A percentile compares a stretch with the other conserved stretches of the same genome.
Conservation (phyloP, 1,140 invertebrate species). For the Drosophila leontia region DNA sequence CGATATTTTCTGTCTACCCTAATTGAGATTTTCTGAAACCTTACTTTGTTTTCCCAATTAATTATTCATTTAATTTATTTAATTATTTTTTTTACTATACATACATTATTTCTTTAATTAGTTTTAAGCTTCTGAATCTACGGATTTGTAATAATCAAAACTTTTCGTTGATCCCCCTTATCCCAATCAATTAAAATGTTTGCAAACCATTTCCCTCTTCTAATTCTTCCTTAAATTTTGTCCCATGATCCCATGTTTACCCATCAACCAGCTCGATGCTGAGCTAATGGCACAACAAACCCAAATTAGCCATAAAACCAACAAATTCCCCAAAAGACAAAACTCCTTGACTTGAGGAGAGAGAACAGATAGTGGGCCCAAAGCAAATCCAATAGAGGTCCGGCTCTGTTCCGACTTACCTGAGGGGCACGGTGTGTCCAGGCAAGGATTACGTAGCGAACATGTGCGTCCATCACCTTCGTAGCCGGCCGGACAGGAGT, state of each 20-base stretch:
- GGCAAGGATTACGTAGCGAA: conserved; percentile 89
- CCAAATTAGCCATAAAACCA: conserved; percentile 72
- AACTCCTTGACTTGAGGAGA: conserved; percentile 53
- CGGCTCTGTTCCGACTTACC: conserved; percentile 83
- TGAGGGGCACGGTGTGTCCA: conserved; percentile 90
- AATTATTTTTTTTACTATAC: not conserved
- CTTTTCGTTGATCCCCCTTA: not conserved
- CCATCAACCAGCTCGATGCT: conserved; percentile 28
- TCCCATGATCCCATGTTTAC: conserved; percentile 5
- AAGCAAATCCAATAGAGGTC: conserved; percentile 45
- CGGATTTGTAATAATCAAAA: not conserved
- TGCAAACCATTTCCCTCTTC: not conserved
- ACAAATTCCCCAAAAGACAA: conserved; percentile 31
- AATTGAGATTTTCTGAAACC: too few species aligned
- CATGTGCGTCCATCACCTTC: conserved; percentile 93
- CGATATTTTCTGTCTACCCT: too few species aligned
- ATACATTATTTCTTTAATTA: not conserved
- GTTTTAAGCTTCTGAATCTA: not conserved
- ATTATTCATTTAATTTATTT: too few species aligned
- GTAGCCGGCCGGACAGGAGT: conserved; percentile 93
- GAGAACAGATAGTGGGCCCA: conserved; percentile 29
- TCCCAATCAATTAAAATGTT: not conserved
- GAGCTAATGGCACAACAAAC: conserved; percentile 49
- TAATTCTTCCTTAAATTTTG: not conserved
- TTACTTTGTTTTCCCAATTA: too few species aligned